Evolutionary conservation across 92 coral and sea anemone species (phyloP), one percentile per base, ranked within the genome.

Genomic region (Phenganax marumi): DNA sequence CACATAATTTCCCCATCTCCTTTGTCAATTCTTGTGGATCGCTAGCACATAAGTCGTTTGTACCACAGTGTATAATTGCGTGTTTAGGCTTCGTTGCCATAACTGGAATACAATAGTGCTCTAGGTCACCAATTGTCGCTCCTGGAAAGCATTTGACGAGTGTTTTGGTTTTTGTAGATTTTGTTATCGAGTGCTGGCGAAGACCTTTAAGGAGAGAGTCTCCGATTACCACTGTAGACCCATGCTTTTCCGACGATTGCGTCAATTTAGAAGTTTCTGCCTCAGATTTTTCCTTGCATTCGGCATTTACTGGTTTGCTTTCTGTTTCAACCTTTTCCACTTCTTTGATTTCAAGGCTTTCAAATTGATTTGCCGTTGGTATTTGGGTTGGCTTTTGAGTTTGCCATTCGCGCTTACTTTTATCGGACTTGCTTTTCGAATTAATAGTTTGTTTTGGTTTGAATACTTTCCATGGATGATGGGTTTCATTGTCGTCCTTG

Each of bases 81-180:
- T 70, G 76, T 50, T 70, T 70, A 12, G 76, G 76, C 76, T 70
- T 70, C 7, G 52, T 17, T 4, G 53, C 52, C 22, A 43, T 25
- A 46, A 70, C 52, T 46, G 76, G 76, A 50, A 70, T 46, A 21
- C 74, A 33, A 48, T 68, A 21, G 51, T 68, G 74, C 14, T 68
- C 3, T 1, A 68, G 16, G 23, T 68, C 50, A 1, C 33, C 52
- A 21, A 68, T 12, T 68, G 17, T 68, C 19, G 74, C 50, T 68
- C 74, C 74, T 11, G 74, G 74, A 68, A 68, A 68, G 49, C 50
- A 68, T 48, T 39, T 21, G 23, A 68, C 74, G 10, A 11, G 14
- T 26, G 52, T 48, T 68, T 33, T 68, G 33, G 74, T 68, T n/a
- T 68, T 68, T 16, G 26, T 7, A 7, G 73, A 26, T 68, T 68